Conservation (phyloP, 2,888 invertebrate genomes). For the Linyphia triangularis region DNA sequence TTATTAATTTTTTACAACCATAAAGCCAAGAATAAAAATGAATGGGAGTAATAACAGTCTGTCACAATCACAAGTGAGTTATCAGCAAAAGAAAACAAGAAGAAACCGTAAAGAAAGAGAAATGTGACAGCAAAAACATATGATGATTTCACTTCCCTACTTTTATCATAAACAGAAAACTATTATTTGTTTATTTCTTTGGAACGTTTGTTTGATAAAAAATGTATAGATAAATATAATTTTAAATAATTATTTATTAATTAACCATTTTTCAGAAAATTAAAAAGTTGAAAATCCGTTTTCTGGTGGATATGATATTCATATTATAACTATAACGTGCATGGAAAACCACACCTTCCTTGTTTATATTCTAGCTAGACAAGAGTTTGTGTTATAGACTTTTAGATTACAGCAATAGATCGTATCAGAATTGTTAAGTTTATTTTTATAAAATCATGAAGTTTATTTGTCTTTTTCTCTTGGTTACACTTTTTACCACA, state of each 20-base stretch:
- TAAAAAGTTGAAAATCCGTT: too few relatives aligned
- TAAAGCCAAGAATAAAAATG: too few relatives aligned
- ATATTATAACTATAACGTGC: constrained; percentile 8
- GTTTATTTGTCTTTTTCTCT: neutral
- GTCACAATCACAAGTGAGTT: neutral
- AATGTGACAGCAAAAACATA: constrained; percentile 1
- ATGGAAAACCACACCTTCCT: constrained; percentile 10
- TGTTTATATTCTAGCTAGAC: too few relatives aligned
- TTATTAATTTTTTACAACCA: too few relatives aligned
- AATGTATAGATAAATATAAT: neutral
- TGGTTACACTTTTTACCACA: neutral
- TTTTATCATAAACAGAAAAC: neutral
- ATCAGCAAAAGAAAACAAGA: neutral
- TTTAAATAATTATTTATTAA: neutral
- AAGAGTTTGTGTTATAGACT: too few relatives aligned
- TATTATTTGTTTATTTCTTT: too few relatives aligned
- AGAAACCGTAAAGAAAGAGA: too few relatives aligned
- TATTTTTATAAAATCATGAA: neutral
- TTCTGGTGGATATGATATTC: too few relatives aligned
- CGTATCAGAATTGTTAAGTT: too few relatives aligned
- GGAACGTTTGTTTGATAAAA: too few relatives aligned
- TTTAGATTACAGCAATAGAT: too few relatives aligned
- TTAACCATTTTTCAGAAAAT: too few relatives aligned
- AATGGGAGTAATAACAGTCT: neutral
- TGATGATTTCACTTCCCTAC: neutral